These are phyloP conservation scores for Heliconius hermathena DNA, from an alignment of 1,140 invertebrate genomes.

Conservation along the genomic window DNA sequence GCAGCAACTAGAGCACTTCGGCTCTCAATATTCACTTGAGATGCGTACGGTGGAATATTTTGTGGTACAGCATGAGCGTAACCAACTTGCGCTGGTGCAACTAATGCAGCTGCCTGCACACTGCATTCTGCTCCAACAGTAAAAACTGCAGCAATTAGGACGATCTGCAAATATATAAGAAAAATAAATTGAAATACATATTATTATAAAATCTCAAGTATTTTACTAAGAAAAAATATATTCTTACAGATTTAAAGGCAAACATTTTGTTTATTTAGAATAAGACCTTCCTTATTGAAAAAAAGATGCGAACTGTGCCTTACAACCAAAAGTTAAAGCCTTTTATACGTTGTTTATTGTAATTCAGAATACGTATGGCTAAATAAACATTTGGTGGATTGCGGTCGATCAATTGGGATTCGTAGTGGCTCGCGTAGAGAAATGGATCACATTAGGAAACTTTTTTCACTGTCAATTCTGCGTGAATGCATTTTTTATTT, in stretches of 20 bases:
- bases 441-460: conserved; percentile 78
- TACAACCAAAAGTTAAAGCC: conserved; percentile 57
- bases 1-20: conserved; percentile 56
- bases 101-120: conserved; percentile 57
- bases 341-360: conserved; percentile 76
- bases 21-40: conserved; percentile 80
- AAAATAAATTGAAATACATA: conserved; percentile 8
- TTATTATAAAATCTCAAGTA: not conserved
- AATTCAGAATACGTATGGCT: conserved; percentile 70
- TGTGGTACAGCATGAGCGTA: conserved; percentile 79
- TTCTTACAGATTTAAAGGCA: conserved; percentile 76
- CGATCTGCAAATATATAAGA: conserved; percentile 58
- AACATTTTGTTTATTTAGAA: conserved; percentile 73
- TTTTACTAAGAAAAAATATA: conserved; percentile 14
- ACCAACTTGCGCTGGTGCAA: conserved; percentile 64
- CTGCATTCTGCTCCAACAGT: conserved; percentile 70
- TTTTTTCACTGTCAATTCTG: conserved; percentile 65
- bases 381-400: conserved; percentile 73
- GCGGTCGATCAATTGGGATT: conserved; percentile 71
- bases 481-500: conserved; percentile 36
- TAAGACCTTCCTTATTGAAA: conserved; percentile 72
- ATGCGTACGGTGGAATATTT: conserved; percentile 81
- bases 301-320: conserved; percentile 68
- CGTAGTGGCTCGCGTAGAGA: conserved; percentile 63
- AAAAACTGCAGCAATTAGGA: conserved; percentile 66